Percentiles rank a stretch among this genome's conserved stretches.
Evolutionary conservation across 1,140 invertebrate genomes (phyloP).

Genomic region (Bombus difficillimus): DNA sequence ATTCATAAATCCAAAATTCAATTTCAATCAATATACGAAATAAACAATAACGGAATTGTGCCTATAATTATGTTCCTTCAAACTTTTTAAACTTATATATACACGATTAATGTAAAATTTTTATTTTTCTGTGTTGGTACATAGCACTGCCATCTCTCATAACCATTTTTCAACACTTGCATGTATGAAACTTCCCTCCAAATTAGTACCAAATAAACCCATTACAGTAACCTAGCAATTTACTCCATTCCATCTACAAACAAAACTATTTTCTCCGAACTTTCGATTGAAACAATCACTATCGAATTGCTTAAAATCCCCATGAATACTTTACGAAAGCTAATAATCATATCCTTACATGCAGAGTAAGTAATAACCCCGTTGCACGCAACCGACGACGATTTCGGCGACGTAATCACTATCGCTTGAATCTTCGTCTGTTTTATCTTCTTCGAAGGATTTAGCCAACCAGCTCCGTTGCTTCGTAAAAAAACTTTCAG

Average conservation of each 20-base stretch:
- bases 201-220: not conserved
- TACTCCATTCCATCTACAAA: not conserved
- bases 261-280: not conserved
- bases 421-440: conserved; percentile 71
- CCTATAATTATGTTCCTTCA: too few relatives aligned
- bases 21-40: too few relatives aligned
- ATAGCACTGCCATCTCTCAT: not conserved
- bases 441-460: conserved; percentile 75
- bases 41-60: too few relatives aligned
- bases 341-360: conserved; percentile 47
- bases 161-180: not conserved
- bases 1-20: too few relatives aligned
- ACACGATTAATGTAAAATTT: not conserved
- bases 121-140: not conserved
- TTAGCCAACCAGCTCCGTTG: conserved; percentile 84
- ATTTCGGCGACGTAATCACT: conserved; percentile 63
- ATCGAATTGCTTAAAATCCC: not conserved
- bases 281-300: not conserved
- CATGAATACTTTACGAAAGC: conserved; percentile 5
- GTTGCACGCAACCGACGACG: conserved; percentile 59
- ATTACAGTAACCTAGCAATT: not conserved
- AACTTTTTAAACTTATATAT: too few relatives aligned
- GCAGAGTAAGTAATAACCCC: conserved; percentile 69
- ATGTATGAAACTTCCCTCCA: not conserved
- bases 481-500: conserved; percentile 83